These are phyloP conservation scores for Atractosteus spatula DNA, from an alignment of 2,113 vertebrate species.

Conservation along the genomic window DNA sequence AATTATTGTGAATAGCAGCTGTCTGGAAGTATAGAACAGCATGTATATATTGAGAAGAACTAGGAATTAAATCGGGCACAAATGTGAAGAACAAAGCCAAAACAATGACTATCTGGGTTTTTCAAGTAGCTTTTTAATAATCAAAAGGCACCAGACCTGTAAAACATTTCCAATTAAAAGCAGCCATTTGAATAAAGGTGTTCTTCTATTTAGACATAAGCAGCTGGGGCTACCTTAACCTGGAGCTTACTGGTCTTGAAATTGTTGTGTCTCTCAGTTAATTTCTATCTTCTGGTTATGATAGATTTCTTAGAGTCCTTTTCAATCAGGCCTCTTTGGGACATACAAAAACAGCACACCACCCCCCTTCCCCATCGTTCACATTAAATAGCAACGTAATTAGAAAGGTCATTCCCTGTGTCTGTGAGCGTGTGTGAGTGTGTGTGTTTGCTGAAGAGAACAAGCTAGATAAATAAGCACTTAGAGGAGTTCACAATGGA, in stretches of 20 bases:
- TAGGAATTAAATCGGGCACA: conserved; percentile 60
- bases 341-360: conserved; percentile 59
- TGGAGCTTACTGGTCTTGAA: conserved; percentile 71
- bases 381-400: conserved; percentile 77
- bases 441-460: conserved; percentile 74
- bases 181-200: conserved; percentile 61
- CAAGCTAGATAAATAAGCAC: conserved; percentile 85
- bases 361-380: conserved; percentile 59
- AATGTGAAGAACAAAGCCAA: conserved; percentile 51
- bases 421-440: conserved; percentile 30
- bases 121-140: conserved; percentile 60
- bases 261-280: conserved; percentile 63
- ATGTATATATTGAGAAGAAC: conserved; percentile 66
- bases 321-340: conserved; percentile 68
- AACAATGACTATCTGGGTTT: conserved; percentile 61
- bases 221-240: conserved; percentile 69
- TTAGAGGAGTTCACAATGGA: conserved; percentile 76
- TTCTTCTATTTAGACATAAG: conserved; percentile 68
- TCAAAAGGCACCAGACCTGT: conserved; percentile 60
- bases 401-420: conserved; percentile 73
- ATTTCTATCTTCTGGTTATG: conserved; percentile 63
- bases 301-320: conserved; percentile 63
- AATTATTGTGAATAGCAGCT: conserved; percentile 81
- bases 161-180: conserved; percentile 67
- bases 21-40: conserved; percentile 60